Evolutionary conservation across 1,140 invertebrate species (phyloP), one percentile per base, ranked within the genome.

Genomic region (Galendromus occidentalis): DNA sequence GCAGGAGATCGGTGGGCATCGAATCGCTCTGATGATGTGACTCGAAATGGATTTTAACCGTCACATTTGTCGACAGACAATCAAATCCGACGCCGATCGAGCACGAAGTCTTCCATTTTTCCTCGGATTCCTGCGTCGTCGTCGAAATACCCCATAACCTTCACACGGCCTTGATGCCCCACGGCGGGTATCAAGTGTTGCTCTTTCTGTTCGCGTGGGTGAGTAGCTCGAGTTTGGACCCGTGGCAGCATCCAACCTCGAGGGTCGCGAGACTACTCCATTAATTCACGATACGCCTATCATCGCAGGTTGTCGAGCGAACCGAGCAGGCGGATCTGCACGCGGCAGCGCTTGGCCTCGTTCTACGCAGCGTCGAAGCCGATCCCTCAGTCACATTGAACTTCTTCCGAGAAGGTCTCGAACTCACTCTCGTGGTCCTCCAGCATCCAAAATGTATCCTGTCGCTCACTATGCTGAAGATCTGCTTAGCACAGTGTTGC

Each of bases 51-150:
- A n/a, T n/a, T n/a, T n/a, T n/a, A n/a, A n/a, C 4, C 45, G 14
- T 47, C 28, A 22, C 28, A 29, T 25, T 59, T 22, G 14, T 59
- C 51, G 22, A 25, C 14, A 25, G 51, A 6, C 51, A 33, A 25
- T 59, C 33, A 25, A 25, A 59, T 14, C 51, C 25, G 1, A 25
- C 33, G 22, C 51, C 51, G 25, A 14, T 33, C 25, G 51, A 59
- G 25, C 51, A 59, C 51, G 51, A 59, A 6, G 51, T 59, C 14
- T 59, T 59, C 51, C 33, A 33, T 25, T 59, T 59, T 22, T 59
- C 51, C 17, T 4, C 2, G 17, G 51, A 59, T 17, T 33, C 51
- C 5, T 59, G 51, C 22, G 51, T 59, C 22, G 51, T 22, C 2
- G 25, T 59, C 51, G 51, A 59, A 59, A 33, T 33, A 14, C 22